Evolutionary conservation across 2,797 vertebrate species (phyloP).

Genomic region (Mormyrops attenuatus): DNA sequence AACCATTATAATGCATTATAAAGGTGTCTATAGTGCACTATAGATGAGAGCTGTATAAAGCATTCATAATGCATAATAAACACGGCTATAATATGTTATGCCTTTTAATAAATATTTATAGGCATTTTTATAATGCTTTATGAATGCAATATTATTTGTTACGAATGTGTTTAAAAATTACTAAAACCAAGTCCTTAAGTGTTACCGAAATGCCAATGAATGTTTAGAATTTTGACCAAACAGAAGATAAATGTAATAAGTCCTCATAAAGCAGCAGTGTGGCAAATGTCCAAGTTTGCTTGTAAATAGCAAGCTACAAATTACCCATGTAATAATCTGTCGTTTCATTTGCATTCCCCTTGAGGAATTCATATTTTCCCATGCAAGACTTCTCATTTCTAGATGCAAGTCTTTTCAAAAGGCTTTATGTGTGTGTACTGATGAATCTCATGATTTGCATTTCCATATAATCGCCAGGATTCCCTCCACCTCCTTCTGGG

Average conservation of each 20-base stretch:
- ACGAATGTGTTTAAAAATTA: background rate
- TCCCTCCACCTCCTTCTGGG: background rate
- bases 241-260: background rate
- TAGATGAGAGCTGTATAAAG: too few species aligned
- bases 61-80: background rate
- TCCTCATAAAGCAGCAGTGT: background rate
- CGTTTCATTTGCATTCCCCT: constrained; percentile 2
- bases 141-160: background rate
- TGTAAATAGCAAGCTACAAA: background rate
- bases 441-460: background rate
- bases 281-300: background rate
- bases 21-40: background rate
- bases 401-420: background rate
- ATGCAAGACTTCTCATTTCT: background rate
- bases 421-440: background rate
- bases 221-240: background rate
- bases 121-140: background rate
- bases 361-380: background rate
- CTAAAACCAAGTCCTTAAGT: background rate
- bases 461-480: constrained; percentile 10
- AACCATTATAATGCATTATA: background rate
- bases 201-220: background rate
- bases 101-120: background rate
- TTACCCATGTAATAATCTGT: background rate
- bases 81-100: background rate